Conservation (phyloP, 2,888 invertebrate species). For the Congeria kusceri region DNA sequence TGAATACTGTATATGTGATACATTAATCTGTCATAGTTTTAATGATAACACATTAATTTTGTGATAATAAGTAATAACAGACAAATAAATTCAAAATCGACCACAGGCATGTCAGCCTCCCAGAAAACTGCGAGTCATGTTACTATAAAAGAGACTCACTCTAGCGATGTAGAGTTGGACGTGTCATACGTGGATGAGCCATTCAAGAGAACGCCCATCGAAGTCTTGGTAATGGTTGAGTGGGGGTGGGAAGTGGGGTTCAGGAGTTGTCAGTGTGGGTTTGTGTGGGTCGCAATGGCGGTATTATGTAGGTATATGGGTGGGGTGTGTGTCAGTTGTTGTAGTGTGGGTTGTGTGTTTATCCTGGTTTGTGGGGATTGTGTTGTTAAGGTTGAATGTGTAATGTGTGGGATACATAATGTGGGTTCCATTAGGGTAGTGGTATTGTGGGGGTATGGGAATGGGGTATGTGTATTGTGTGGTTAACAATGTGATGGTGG, state of each 20-base stretch:
- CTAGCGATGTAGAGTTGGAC: slow-evolving; percentile 16
- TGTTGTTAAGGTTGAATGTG: not conserved
- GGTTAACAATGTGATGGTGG: not conserved
- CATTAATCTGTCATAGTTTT: too few species aligned
- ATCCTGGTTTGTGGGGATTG: not conserved
- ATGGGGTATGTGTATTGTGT: not conserved
- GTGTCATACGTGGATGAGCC: slow-evolving; percentile 31
- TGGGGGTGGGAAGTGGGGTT: not conserved
- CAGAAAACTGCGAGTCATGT: not conserved
- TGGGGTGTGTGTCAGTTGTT: not conserved
- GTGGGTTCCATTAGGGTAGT: too few species aligned
- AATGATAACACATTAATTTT: too few species aligned
- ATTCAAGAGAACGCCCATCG: slow-evolving; percentile 33
- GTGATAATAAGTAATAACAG: too few species aligned
- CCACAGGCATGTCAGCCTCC: not conserved
- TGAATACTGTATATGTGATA: too few species aligned
- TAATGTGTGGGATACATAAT: not conserved
- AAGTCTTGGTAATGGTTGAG: slow-evolving; percentile 34
- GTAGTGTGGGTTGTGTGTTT: not conserved
- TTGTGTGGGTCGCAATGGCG: not conserved
- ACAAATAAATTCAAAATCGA: too few species aligned
- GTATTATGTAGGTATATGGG: not conserved
- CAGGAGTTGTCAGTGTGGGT: not conserved
- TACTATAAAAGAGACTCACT: not conserved
- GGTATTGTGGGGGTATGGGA: not conserved